phyloP scores from a whole-genome alignment of 2,113 vertebrate species.

The Semnornis frantzii region DNA sequence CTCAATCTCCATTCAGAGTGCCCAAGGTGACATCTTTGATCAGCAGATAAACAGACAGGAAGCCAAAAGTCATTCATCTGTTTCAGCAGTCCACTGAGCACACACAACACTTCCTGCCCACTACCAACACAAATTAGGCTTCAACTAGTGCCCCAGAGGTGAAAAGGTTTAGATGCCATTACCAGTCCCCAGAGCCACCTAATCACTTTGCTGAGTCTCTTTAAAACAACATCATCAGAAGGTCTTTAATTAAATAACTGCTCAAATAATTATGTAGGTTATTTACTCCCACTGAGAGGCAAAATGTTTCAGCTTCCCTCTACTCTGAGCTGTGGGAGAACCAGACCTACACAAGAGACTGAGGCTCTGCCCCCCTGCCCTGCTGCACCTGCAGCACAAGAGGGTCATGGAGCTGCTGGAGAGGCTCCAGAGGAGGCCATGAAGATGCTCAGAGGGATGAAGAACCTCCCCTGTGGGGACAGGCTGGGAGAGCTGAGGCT shows the following conservation, averaged over 20 bases:
- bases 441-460: no score
- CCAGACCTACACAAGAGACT: not conserved
- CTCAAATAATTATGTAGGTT: not conserved
- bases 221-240: not conserved
- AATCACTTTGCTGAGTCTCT: not conserved
- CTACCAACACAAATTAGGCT: not conserved
- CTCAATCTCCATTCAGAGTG: not conserved
- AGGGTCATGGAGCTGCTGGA: no score
- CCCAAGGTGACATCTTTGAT: not conserved
- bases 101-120: not conserved
- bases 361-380: no score
- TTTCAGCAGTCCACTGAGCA: not conserved
- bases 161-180: not conserved
- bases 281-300: not conserved
- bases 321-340: not conserved
- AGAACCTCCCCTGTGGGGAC: no score
- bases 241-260: not conserved
- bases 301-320: not conserved
- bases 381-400: no score
- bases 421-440: no score
- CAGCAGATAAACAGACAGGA: not conserved
- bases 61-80: fast-evolving
- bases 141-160: not conserved
- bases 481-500: no score
- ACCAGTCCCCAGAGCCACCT: not conserved